Evolutionary conservation across 37 sponge, comb jelly and placozoan species (phyloP).

Genomic region (Amphimedon queenslandica): DNA sequence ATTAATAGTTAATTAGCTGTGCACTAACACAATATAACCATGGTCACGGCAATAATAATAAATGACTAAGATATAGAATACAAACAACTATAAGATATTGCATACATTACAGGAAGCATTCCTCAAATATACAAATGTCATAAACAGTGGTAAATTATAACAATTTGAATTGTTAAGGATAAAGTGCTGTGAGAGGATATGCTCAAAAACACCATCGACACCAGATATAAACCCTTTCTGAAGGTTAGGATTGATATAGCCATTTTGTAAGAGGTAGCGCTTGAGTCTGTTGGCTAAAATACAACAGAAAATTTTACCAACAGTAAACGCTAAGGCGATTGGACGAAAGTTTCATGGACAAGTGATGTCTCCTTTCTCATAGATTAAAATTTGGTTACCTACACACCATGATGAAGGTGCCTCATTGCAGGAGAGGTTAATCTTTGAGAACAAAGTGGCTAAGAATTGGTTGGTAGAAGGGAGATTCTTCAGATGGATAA

Average conservation of each 20-base stretch:
- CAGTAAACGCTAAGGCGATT: conserved; percentile 9
- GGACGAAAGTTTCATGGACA: conserved; percentile 12
- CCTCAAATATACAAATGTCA: conserved; percentile 22
- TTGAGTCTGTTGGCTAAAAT: conserved; percentile 12
- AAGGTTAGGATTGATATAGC: background rate
- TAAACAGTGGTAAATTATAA: conserved; percentile 2
- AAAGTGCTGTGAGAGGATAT: conserved; percentile 14
- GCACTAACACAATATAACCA: too few relatives aligned
- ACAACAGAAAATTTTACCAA: conserved; percentile 13
- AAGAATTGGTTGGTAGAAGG: conserved; percentile 29
- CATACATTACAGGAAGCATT: conserved; percentile 52
- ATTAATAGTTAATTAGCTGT: too few relatives aligned
- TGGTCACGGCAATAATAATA: too few relatives aligned
- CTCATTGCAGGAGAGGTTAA: background rate
- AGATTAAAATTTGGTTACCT: conserved; percentile 1
- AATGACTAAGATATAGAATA: too few relatives aligned
- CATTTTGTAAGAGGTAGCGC: background rate
- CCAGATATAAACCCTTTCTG: conserved; percentile 19
- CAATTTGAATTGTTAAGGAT: conserved; percentile 19
- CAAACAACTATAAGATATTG: too few relatives aligned
- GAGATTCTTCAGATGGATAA: conserved; percentile 20
- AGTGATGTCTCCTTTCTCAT: background rate
- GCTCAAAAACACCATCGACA: conserved; percentile 21
- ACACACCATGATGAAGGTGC: conserved; percentile 22
- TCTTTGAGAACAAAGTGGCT: conserved; percentile 42